Conservation (phyloP, 1,140 invertebrate genomes). For the Plutomurus gul region DNA sequence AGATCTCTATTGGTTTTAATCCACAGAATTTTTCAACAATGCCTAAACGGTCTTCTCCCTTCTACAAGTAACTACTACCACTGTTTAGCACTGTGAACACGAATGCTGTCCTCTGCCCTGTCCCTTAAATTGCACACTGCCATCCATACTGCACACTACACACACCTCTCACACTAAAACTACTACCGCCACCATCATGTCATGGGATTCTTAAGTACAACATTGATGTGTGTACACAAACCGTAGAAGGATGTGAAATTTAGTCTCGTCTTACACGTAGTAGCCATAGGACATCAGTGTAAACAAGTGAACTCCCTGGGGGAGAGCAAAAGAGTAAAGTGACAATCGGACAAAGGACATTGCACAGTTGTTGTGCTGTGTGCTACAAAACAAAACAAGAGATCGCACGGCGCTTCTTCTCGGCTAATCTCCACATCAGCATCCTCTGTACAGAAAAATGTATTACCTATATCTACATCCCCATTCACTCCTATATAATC, state of each 20-base stretch:
- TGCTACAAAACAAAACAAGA: background rate
- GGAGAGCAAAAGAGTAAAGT: background rate
- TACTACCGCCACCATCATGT: background rate
- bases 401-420: background rate
- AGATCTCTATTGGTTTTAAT: constrained; percentile 67
- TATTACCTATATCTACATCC: too few species aligned
- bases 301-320: background rate
- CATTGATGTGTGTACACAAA: too few species aligned
- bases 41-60: background rate
- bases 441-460: too few species aligned
- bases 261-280: background rate
- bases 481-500: too few species aligned
- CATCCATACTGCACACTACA: background rate
- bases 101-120: constrained; percentile 9
- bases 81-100: background rate
- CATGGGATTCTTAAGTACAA: too few species aligned
- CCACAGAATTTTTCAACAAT: constrained; percentile 13
- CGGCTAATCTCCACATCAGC: background rate
- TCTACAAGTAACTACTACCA: too few species aligned
- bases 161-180: background rate
- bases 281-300: background rate
- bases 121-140: background rate
- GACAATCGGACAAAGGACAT: background rate
- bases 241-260: background rate
- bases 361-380: background rate